Conservation (phyloP, 2,888 invertebrate species). For the Acleris holmiana region DNA sequence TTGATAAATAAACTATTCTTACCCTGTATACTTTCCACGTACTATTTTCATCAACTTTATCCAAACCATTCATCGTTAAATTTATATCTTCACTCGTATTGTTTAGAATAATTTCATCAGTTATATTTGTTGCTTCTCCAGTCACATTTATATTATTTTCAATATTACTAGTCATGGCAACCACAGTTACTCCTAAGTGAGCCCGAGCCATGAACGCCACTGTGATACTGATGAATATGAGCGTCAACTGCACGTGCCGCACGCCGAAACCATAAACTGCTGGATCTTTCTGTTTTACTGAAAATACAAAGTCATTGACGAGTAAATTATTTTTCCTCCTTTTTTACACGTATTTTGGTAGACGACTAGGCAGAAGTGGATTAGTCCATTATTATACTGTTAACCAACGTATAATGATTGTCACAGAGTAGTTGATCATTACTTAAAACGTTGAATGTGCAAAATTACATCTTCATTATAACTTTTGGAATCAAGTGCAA, state of each 20-base stretch:
- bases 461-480: too few species aligned
- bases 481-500: too few species aligned
- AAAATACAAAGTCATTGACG: constrained; percentile 36
- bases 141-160: neutral
- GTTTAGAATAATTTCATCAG: neutral
- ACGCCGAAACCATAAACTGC: constrained; percentile 56
- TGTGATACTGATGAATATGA: constrained; percentile 50
- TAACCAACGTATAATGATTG: too few species aligned
- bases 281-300: constrained; percentile 42
- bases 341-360: too few species aligned
- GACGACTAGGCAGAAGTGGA: too few species aligned
- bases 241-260: constrained; percentile 55
- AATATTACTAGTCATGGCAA: constrained; percentile 55
- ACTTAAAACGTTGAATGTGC: too few species aligned
- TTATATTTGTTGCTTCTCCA: neutral
- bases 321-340: neutral
- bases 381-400: too few species aligned
- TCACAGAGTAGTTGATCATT: too few species aligned
- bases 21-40: constrained; percentile 44
- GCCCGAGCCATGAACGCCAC: constrained; percentile 52
- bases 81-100: neutral
- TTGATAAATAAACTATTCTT: constrained; percentile 17
- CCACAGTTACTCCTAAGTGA: constrained; percentile 63
- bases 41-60: constrained; percentile 11
- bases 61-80: neutral